Evolutionary conservation across 2,113 vertebrate species (phyloP).

Genomic region (Oncorhynchus clarkii): DNA sequence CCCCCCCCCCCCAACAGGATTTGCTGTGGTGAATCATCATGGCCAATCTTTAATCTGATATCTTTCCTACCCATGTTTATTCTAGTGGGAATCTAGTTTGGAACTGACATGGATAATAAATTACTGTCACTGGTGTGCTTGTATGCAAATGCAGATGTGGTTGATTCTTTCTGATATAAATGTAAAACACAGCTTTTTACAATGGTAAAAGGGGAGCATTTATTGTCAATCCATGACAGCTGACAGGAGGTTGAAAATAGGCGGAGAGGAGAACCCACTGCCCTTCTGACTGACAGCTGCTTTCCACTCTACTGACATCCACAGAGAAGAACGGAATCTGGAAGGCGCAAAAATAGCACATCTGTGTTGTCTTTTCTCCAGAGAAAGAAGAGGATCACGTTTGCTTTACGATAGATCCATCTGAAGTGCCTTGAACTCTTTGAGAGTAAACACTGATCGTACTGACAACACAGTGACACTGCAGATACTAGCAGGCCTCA

Average conservation of each 20-base stretch:
- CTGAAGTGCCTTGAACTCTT: constrained; percentile 47
- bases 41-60: no score
- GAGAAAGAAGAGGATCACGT: constrained; percentile 44
- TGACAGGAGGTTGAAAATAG: background rate
- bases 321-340: constrained; percentile 19
- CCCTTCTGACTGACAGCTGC: constrained; percentile 36
- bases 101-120: background rate
- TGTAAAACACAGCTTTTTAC: background rate
- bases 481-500: constrained; percentile 22
- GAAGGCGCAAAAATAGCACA: constrained; percentile 49
- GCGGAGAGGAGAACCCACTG: background rate
- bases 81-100: no score
- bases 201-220: background rate
- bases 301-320: constrained; percentile 34
- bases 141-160: no score
- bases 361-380: constrained; percentile 52
- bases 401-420: constrained; percentile 51
- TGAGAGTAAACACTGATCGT: constrained; percentile 61
- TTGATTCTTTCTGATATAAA: no score
- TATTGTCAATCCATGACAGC: constrained; percentile 7
- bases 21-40: no score
- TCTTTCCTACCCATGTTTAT: no score
- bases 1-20: no score
- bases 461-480: constrained; percentile 29
- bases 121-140: constrained; percentile 4